Conservation (phyloP, 2,888 invertebrate genomes). For the Chrysodeixis includens region DNA sequence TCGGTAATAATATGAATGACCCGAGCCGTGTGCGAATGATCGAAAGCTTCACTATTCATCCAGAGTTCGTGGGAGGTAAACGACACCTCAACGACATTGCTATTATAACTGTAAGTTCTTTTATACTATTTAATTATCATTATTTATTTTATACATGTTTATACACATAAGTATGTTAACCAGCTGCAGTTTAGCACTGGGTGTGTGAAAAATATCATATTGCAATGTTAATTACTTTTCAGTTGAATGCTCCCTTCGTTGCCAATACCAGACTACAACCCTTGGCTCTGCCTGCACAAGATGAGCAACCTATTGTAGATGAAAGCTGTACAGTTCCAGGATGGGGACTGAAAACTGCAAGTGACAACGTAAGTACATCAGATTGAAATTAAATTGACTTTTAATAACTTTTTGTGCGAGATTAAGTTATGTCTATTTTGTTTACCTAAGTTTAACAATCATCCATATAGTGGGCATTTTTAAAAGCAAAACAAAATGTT, state of each 20-base stretch:
- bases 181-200: no score
- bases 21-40: slow-evolving; percentile 50
- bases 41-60: slow-evolving; percentile 57
- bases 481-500: no score
- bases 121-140: not conserved
- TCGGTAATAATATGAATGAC: slow-evolving; percentile 46
- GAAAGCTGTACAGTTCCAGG: not conserved
- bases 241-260: not conserved
- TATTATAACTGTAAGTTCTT: slow-evolving; percentile 63
- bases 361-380: no score
- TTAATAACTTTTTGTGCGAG: no score
- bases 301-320: not conserved
- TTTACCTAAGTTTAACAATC: no score
- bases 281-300: not conserved
- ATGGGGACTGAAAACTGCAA: not conserved
- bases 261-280: not conserved
- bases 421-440: no score
- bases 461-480: no score
- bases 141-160: no score
- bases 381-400: no score
- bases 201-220: no score
- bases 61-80: slow-evolving; percentile 37
- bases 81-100: slow-evolving; percentile 62
- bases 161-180: no score
- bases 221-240: not conserved